Conservation (phyloP, 1,140 invertebrate species). For the Drosophila pruinosa region DNA sequence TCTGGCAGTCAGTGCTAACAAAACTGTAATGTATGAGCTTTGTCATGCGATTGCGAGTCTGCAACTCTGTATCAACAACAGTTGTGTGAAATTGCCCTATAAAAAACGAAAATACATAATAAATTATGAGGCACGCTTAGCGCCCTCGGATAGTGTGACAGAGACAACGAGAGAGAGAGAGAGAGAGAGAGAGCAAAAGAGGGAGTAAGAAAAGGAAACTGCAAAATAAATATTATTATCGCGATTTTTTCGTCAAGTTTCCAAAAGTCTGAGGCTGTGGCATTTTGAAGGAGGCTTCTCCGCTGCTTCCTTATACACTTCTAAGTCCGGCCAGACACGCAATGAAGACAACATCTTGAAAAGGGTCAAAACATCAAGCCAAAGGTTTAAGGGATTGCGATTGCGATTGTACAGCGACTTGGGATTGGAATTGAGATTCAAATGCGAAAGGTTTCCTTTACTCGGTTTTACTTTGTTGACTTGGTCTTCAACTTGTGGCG, state of each 20-base stretch:
- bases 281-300: constrained; percentile 25
- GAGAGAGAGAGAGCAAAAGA: background rate
- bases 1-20: background rate
- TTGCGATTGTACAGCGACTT: constrained; percentile 9
- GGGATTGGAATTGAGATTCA: constrained; percentile 40
- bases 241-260: constrained; percentile 54
- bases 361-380: constrained; percentile 76
- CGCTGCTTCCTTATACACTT: constrained; percentile 58
- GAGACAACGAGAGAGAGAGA: background rate
- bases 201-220: constrained; percentile 11
- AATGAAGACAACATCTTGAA: constrained; percentile 81
- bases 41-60: too few species aligned
- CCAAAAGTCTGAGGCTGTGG: background rate
- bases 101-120: constrained; percentile 46
- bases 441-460: constrained; percentile 60
- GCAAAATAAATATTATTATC: constrained; percentile 78
- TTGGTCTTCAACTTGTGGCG: constrained; percentile 20
- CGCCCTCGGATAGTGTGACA: constrained; percentile 14
- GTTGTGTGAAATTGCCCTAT: constrained; percentile 22
- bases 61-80: constrained; percentile 23
- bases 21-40: constrained; percentile 30
- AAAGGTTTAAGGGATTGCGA: constrained; percentile 42
- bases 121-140: constrained; percentile 62
- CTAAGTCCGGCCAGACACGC: constrained; percentile 60
- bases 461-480: constrained; percentile 10